Conservation (phyloP, 2,888 invertebrate species). For the Mimachlamys varia region DNA sequence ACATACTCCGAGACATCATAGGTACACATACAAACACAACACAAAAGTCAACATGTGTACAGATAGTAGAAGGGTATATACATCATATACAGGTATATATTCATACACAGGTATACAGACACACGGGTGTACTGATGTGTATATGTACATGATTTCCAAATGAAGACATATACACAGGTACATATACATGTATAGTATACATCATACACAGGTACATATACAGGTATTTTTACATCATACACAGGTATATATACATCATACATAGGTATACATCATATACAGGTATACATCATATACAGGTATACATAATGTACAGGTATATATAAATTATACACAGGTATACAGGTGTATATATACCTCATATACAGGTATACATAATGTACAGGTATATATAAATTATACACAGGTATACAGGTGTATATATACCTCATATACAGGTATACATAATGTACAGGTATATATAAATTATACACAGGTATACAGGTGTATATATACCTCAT, state of each 20-base stretch:
- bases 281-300: background rate
- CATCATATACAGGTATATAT: background rate
- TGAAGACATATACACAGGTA: too few species aligned
- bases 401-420: background rate
- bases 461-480: background rate
- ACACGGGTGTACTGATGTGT: too few species aligned
- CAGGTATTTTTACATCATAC: background rate
- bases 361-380: slow-evolving; percentile 16
- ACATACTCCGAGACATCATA: too few species aligned
- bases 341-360: too few species aligned
- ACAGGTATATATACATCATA: slow-evolving; percentile 14
- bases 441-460: background rate
- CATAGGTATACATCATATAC: background rate
- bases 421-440: too few species aligned
- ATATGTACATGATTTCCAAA: too few species aligned
- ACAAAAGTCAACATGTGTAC: background rate
- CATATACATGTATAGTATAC: too few species aligned
- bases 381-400: background rate
- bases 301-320: slow-evolving; percentile 18
- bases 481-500: background rate
- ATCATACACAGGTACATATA: background rate
- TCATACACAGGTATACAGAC: slow-evolving; percentile 5
- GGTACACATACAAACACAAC: too few species aligned
- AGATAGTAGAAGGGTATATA: background rate
- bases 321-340: background rate